Percentiles rank a stretch among this genome's conserved stretches.
phyloP scores from a whole-genome alignment of 1,140 invertebrate species.

The Varroa destructor region DNA sequence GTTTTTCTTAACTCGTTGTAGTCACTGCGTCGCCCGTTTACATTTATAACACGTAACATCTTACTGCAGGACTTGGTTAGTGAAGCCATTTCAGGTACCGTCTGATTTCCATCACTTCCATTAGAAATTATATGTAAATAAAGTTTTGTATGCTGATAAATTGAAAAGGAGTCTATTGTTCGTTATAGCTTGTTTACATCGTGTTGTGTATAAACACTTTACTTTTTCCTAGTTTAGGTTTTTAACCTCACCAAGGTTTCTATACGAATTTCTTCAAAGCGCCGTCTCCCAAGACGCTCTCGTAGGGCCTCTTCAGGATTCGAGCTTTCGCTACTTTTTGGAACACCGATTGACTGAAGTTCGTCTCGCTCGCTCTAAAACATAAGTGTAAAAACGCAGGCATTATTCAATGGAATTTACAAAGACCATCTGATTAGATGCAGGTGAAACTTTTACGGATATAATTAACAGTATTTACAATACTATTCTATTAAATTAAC shows the following conservation, averaged over 20 bases:
- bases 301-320: neutral
- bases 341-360: conserved; percentile 1
- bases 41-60: too few species aligned
- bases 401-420: neutral
- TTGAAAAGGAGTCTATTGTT: neutral
- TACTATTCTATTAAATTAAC: too few species aligned
- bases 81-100: too few species aligned
- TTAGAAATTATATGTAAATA: neutral
- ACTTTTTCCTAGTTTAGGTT: neutral
- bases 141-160: neutral
- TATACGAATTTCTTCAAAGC: neutral
- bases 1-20: too few species aligned
- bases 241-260: conserved; percentile 1
- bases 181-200: neutral
- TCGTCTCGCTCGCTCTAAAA: conserved; percentile 17
- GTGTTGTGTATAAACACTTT: neutral
- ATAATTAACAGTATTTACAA: too few species aligned
- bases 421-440: neutral
- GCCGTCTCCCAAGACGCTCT: conserved; percentile 1
- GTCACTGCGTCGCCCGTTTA: too few species aligned
- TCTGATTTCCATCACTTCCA: neutral
- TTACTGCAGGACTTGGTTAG: too few species aligned
- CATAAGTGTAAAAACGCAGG: neutral
- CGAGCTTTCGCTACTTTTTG: neutral
- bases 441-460: too few species aligned